phyloP scores from a whole-genome alignment of 2,888 invertebrate species.

The Leistus spinibarbis region DNA sequence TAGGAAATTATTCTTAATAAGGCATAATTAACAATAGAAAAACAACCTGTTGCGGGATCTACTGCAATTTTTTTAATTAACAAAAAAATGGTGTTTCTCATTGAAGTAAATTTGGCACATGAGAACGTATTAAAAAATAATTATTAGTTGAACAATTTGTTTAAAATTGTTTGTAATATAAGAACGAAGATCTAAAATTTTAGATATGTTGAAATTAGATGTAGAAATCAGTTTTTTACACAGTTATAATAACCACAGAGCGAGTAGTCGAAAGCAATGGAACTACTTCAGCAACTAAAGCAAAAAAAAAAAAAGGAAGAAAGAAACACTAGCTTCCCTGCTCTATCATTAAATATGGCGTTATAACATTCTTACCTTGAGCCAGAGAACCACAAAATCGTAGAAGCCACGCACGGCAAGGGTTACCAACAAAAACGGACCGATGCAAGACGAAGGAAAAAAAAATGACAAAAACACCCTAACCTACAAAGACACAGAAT shows the following conservation, averaged over 20 bases:
- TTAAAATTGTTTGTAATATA: not conserved
- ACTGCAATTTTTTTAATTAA: slow-evolving; percentile 1
- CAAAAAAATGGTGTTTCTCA: not conserved
- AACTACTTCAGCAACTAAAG: slow-evolving; percentile 32
- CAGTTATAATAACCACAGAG: slow-evolving; percentile 35
- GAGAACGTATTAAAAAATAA: not conserved
- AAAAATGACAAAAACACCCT: not conserved
- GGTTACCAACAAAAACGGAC: not conserved
- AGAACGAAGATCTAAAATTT: not conserved
- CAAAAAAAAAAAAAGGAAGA: not conserved
- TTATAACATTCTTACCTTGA: slow-evolving; percentile 34
- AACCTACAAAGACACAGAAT: slow-evolving; percentile 34
- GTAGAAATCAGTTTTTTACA: not conserved
- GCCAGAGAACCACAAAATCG: slow-evolving; percentile 22
- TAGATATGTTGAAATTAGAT: not conserved
- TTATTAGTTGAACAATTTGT: not conserved
- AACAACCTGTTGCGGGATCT: not conserved
- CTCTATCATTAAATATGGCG: slow-evolving; percentile 36
- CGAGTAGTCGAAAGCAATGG: slow-evolving; percentile 15
- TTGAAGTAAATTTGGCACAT: not conserved
- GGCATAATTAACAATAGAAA: slow-evolving; percentile 1
- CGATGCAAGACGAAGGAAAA: not conserved
- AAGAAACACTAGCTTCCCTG: slow-evolving; percentile 4
- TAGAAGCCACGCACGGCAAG: not conserved
- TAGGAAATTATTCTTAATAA: slow-evolving; percentile 11